Evolutionary conservation across 2,113 vertebrate genomes (phyloP).

Genomic region (Petroica traversi): DNA sequence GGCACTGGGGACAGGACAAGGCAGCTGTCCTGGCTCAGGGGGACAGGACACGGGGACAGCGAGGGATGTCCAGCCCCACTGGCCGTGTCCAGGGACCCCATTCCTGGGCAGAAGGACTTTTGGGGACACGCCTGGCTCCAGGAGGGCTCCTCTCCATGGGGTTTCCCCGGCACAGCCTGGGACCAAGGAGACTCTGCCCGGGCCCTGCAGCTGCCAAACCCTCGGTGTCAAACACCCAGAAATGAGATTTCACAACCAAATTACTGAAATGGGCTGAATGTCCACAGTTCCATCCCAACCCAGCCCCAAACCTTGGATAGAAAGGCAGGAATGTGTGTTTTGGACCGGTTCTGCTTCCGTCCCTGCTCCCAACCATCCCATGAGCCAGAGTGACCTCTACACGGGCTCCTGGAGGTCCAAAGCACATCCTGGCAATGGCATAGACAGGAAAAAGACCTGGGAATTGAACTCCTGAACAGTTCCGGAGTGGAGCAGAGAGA

Average conservation of each 20-base stretch:
- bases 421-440: background rate
- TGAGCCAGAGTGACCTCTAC: background rate
- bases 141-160: background rate
- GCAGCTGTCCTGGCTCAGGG: background rate
- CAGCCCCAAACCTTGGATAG: rapidly evolving
- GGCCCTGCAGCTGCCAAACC: background rate
- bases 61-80: background rate
- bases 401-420: background rate
- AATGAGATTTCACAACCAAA: background rate
- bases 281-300: background rate
- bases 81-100: background rate
- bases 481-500: background rate
- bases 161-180: background rate
- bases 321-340: background rate
- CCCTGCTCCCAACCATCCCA: background rate
- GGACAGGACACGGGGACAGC: background rate
- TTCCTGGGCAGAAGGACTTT: rapidly evolving
- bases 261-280: background rate
- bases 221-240: background rate
- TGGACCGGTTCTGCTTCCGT: background rate
- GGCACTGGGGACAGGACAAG: background rate
- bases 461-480: background rate
- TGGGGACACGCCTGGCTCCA: background rate
- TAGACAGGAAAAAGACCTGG: background rate
- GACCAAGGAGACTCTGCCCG: background rate